Base-by-base conservation (phyloP, 2,888 invertebrate species). In the Colletes collaris region DNA sequence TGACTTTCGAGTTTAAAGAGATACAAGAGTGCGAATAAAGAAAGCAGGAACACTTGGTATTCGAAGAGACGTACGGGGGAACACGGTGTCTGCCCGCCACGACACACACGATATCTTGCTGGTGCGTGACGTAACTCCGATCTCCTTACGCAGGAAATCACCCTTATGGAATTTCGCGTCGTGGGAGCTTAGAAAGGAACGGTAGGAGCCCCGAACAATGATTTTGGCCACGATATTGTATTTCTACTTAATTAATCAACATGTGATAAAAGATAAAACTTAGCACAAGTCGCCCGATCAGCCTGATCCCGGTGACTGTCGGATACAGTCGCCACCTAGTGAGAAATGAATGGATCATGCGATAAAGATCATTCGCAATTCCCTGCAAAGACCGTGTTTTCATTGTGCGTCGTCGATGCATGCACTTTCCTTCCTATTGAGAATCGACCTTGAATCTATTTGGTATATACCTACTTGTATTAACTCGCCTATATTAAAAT, bases 221-320 rank as follows among this genome's bases (percentile, higher is more conserved):
- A 80, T 81, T 83, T 55, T 73, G 69, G 69, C 82, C 79, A 68
- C 74, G 66, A 78, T 83, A 81, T 73, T 85, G 62, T 82, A 86
- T 74, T 81, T 83, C 80, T 65, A 83, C 84, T 86, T 83, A 87
- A 88, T 87, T 88, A 88, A 90, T 90, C 88, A 89, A 90, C 91
- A 91, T 90, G 88, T 90, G 90, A 89, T 84, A 82, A 90, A 89
- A 74, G 82, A 86, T 87, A 87, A 88, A 87, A 85, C 81, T 86
- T 83, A 82, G 83, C 83, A 84, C 86, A 86, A 89, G 87, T 89
- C 86, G 86, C 86, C 90, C 88, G 88, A 88, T 90, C 89, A 87
- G 81, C 87, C 87, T 84, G 90, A 91, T 88, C 89, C 87, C 89
- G 89, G 88, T 90, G 89, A 89, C 90, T 89, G 74, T 81, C 83